A percentile compares a stretch with the other conserved stretches of the same genome.
phyloP scores from a whole-genome alignment of 1,140 invertebrate species.

The Panagrolaimus sp. region DNA sequence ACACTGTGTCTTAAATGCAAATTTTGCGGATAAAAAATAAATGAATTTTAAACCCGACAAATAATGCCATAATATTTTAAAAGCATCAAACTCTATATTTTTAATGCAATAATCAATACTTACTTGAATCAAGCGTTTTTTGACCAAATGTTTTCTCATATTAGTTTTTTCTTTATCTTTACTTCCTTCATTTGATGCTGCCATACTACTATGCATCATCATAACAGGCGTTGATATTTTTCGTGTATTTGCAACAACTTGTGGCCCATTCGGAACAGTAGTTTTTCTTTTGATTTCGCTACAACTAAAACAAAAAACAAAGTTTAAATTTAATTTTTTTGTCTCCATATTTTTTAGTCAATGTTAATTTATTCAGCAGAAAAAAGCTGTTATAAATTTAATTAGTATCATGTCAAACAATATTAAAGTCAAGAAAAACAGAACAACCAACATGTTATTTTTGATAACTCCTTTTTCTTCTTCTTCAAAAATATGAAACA shows the following conservation, averaged over 20 bases:
- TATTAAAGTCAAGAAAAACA: no score
- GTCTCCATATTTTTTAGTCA: neutral
- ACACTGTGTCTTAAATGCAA: no score
- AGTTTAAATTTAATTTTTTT: neutral
- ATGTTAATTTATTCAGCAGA: no score
- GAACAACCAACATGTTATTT: no score
- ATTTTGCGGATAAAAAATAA: no score
- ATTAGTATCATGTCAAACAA: no score
- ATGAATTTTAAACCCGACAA: no score
- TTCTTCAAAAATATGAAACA: no score
- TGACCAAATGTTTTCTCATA: constrained; percentile 1
- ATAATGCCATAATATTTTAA: no score
- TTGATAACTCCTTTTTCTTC: no score
- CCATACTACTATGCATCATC: neutral
- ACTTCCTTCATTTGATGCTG: neutral
- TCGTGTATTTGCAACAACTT: neutral
- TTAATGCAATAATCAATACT: neutral
- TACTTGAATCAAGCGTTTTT: constrained; percentile 12
- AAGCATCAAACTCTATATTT: no score
- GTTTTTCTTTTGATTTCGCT: constrained; percentile 15
- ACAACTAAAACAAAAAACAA: neutral
- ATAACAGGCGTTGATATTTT: constrained; percentile 9
- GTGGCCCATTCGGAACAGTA: neutral
- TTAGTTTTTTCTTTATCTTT: constrained; percentile 3
- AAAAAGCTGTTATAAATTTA: no score